Evolutionary conservation across 2,113 vertebrate genomes (phyloP).

Genomic region (Thomomys bottae): DNA sequence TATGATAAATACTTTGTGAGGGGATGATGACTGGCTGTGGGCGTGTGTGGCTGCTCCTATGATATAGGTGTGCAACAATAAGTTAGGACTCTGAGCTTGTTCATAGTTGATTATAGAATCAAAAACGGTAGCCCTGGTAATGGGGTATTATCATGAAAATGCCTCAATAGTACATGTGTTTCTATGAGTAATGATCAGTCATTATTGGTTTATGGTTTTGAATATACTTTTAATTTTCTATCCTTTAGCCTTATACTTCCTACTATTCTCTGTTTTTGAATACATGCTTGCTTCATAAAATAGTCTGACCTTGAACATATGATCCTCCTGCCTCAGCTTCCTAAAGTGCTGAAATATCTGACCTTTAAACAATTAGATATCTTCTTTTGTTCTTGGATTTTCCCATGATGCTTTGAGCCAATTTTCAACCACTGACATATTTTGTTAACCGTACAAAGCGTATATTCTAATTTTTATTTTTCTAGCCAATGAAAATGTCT

Average conservation of each 20-base stretch:
- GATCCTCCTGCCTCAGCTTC: no score
- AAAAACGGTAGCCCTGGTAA: no score
- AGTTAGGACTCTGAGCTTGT: neutral
- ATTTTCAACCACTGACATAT: no score
- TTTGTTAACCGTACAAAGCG: constrained; percentile 14
- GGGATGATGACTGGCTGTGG: neutral
- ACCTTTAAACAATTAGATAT: neutral
- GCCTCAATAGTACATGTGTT: neutral
- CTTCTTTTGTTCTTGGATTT: constrained; percentile 17
- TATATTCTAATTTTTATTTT: constrained; percentile 13
- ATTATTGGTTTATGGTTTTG: neutral
- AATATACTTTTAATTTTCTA: neutral
- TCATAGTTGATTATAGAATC: neutral
- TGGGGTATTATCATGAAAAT: neutral
- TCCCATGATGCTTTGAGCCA: neutral
- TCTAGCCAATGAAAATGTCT: neutral
- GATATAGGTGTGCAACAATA: neutral
- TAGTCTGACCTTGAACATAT: no score
- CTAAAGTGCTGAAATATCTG: neutral
- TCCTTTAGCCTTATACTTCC: neutral
- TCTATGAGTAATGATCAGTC: constrained; percentile 18
- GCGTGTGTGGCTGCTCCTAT: neutral
- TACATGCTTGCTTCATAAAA: no score
- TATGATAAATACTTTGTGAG: neutral
- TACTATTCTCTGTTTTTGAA: neutral